Base-by-base conservation (phyloP, 2,113 vertebrate genomes). In the Lanius collurio region DNA sequence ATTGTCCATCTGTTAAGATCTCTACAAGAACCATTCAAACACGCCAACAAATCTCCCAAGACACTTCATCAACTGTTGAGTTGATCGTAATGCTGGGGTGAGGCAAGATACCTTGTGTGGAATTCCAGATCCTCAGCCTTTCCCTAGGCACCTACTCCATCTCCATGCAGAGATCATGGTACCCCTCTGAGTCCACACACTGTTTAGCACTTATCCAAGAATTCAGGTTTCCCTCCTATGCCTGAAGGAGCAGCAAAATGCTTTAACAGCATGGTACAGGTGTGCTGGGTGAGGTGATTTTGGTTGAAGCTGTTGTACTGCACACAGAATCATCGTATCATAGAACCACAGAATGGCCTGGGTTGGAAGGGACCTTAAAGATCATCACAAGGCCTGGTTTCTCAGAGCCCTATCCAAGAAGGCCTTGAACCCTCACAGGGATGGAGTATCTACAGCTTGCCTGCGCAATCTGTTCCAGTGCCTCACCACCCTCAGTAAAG, bases 121-220 rank as follows among this genome's bases (percentile, higher is more conserved):
- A 60, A 89, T 50, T 89, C 52, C 28, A 19, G 16, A 5, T 33
- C 15, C 75, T 24, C 8, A 83, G 37, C 42, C 52, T 53, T 65
- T 82, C 16, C 47, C 44, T 10, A 56, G 28, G 52, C 14, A 79
- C 11, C 26, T 50, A 31, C 22, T 55, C 35, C 26, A 50, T 19
- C 30, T 31, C 42, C 33, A 55, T 39, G 50, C 42, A 62, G 26
- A 13, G 62, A n/a, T 23, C 22, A 11, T 0, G 2, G 57, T 50
- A 64, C 8, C 27, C 6, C 33, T 46, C 49, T 1, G 1, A 73
- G 20, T 19, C 27, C 3, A 6, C 50, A 31, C 2, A 4, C 15
- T 49, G 16, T 44, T 42, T 31, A n/a, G 26, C n/a, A 44, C 13
- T 27, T 33, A n/a, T 17, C 15, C 24, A 77, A 17, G 35, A 63